phyloP scores from a whole-genome alignment of 2,113 vertebrate species.

The Scortum barcoo region DNA sequence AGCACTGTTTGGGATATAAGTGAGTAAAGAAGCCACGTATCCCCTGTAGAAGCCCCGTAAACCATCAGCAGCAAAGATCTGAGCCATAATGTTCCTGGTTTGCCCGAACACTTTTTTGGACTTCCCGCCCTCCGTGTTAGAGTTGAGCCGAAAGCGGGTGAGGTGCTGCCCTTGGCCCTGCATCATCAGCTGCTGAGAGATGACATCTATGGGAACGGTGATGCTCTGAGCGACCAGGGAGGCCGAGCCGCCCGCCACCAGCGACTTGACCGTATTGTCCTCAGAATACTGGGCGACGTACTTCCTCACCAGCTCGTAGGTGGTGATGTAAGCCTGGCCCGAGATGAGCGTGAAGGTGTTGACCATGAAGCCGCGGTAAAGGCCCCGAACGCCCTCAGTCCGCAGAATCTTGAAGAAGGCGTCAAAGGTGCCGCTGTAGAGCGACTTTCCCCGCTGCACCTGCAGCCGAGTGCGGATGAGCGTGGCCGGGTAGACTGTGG shows the following conservation, averaged over 20 bases:
- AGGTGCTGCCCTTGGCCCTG: slow-evolving; percentile 91
- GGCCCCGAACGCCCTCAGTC: slow-evolving; percentile 87
- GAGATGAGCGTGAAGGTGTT: slow-evolving; percentile 97
- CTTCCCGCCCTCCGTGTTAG: slow-evolving; percentile 47
- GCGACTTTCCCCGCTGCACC: slow-evolving; percentile 94
- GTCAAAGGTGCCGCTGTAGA: slow-evolving; percentile 93
- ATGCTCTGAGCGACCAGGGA: slow-evolving; percentile 98
- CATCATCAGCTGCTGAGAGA: slow-evolving; percentile 99
- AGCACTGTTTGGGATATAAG: slow-evolving; percentile 98
- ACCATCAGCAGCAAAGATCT: slow-evolving; percentile 93
- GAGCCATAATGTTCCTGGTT: slow-evolving; percentile 91
- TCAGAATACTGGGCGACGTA: slow-evolving; percentile 90
- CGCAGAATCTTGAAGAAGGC: slow-evolving; percentile 96
- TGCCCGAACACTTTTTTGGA: slow-evolving; percentile 89
- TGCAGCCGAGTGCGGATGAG: slow-evolving; percentile 96
- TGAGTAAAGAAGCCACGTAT: slow-evolving; percentile 95
- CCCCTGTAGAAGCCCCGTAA: slow-evolving; percentile 96
- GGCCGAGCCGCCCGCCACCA: slow-evolving; percentile 94
- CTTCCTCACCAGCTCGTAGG: slow-evolving; percentile 95
- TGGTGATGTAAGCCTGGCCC: slow-evolving; percentile 98
- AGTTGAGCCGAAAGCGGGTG: slow-evolving; percentile 89
- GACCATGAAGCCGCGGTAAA: slow-evolving; percentile 96
- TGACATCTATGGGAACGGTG: slow-evolving; percentile 96
- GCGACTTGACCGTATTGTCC: slow-evolving; percentile 92
- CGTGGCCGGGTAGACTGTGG: slow-evolving; percentile 95